Evolutionary conservation across 2,888 invertebrate genomes (phyloP), one percentile per base, ranked within the genome.

Genomic region (Nemotelus nigrinus): DNA sequence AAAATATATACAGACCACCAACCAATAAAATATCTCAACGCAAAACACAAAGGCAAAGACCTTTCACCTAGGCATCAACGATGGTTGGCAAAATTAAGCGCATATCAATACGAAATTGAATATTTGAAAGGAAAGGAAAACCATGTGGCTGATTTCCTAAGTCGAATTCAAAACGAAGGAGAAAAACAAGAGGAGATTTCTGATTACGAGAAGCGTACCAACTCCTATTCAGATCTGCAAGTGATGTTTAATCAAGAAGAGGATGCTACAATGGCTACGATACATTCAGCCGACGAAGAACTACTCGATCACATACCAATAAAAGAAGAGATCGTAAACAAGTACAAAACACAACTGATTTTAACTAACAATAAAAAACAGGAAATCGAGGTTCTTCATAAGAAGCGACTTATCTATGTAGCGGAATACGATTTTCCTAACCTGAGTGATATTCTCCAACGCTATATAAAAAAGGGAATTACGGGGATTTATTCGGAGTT

Each of bases 31-130:
- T 79, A 63, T 50, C 8, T 79, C n/a, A 57, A 79, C 47, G 8
- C 58, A 7, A 74, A 77, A 77, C 74, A 77, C 65, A 60, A 48
- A 76, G 77, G 77, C 2, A 76, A 76, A 55, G 77, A 79, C 41
- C 25, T 58, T 8, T 75, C 75, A 8, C 67, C 75, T 1, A 5
- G 75, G 43, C 70, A 74, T 63, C 79, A 77, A 70, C 60, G 77
- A 55, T 79, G 79, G 77, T 41, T 79, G 1, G n/a, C 75, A 43
- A 78, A 78, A 58, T 10, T 64, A 58, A 39, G 63, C 39, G 64
- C 70, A 47, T 60, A 41, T 25, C 43, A 76, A 10, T 65, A 68
- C 39, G 60, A 75, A 44, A 78, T 75, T 6, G 75, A 10, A 76
- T 63, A 45, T 44, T 77, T 8, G 50, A 57, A 67, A 67, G 76